Evolutionary conservation across 2,797 vertebrate genomes (phyloP), one percentile per base, ranked within the genome.

Genomic region (Liasis olivaceus): DNA sequence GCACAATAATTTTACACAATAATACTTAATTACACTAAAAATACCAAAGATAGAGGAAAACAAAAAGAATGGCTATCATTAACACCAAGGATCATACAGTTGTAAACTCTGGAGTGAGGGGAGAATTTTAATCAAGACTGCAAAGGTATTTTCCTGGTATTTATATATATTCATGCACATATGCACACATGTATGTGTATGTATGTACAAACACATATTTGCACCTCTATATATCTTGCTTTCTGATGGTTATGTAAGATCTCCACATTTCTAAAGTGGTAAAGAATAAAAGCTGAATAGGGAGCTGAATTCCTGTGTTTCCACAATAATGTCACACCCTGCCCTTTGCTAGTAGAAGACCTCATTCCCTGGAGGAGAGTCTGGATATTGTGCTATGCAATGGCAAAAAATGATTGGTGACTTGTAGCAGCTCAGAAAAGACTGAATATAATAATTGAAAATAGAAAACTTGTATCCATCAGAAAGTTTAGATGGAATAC

Each of bases 1-100:
- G 91, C 92, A 12, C 90, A 89, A 69, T 91, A 89, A 69, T 15
- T 88, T 90, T 94, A 54, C 64, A 92, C 81, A 91, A 58, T 66
- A 92, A 81, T 51, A 15, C 9, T 93, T 2, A 1, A 14, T 91
- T 93, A 81, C 88, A n/a, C 89, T 92, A 28, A 77, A 58, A 36
- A 72, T 58, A 15, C 14, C 31, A 0, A 36, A 91, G 88, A 94
- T 91, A 51, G 28, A 15, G 88, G 64, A 93, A 92, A 93, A 84
- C 5, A 91, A 31, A 84, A 63, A 31, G 58, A 22, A 87, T 5
- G 89, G 91, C 42, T 14, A 87, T 12, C 4, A 47, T 93, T 93
- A 26, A n/a, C 24, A 91, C 15, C 92, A 4, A 66, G 54, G 85
- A 77, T 91, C 13, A 88, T 17, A 93, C 87, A 85, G 15, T 42